Base-by-base conservation (phyloP, 2,888 invertebrate species). In the Tetragonula carbonaria region DNA sequence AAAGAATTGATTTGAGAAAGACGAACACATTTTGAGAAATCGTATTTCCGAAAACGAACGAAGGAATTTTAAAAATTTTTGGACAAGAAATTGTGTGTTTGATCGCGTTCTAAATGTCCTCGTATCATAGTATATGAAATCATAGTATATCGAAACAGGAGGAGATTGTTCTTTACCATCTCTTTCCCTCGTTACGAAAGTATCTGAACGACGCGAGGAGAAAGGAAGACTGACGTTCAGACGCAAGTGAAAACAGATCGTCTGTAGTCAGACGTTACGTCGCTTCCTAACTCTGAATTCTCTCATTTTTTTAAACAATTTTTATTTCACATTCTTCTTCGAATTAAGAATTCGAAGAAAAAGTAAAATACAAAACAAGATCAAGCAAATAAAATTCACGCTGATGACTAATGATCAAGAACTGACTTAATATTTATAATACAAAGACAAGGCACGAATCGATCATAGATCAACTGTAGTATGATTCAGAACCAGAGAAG, bases 231-330 rank as follows among this genome's bases (percentile, higher is more conserved):
- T 28, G 63, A 74, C 51, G 51, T 62, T 8, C 21, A 53, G 74
- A 66, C 50, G 65, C 65, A 74, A 74, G 74, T 74, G 53, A 65
- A 74, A 66, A 66, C 74, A 53, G 74, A 51, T 74, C 74, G 74
- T 74, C 23, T 38, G 65, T 84, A 84, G 66, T 71, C 72, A 62
- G 57, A 74, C 65, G 78, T 63, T 23, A 21, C 38, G 13, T 38
- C 53, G 23, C 74, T 53, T 38, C 28, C 53, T 28, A 63, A 73
- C 28, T 62, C 21, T 21, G 21, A 50, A 21, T 21, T 11, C 23
- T 28, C 28, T 28, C 62, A 16, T 63, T 73, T 50, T 50, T 33
- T 50, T 63, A 14, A 45, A 72, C 59, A 59, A 50, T 72, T 50
- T 50, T n/a, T 59, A 70, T 53, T 53, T 33, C 18, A 33, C 21